Evolutionary conservation across 2,797 vertebrate genomes (phyloP).

Genomic region (Geotrypetes seraphini): DNA sequence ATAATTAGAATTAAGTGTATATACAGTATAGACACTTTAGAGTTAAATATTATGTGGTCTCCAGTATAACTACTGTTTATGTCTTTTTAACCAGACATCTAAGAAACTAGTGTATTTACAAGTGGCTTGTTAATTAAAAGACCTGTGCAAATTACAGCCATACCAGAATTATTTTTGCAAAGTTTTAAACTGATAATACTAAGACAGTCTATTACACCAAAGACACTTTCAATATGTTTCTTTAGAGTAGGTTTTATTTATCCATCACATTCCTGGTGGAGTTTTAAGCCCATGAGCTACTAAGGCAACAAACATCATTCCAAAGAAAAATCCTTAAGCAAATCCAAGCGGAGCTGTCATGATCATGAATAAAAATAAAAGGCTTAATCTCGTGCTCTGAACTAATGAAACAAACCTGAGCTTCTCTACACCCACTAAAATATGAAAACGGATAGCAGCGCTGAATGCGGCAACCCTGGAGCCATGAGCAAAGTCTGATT

Average conservation of each 20-base stretch:
- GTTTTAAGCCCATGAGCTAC: slow-evolving; percentile 16
- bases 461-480: not conserved
- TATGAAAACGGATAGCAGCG: not conserved
- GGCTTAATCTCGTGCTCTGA: slow-evolving; percentile 9
- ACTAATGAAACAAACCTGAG: slow-evolving; percentile 4
- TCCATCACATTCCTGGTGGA: slow-evolving; percentile 21
- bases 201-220: no score
- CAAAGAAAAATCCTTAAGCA: slow-evolving; percentile 15
- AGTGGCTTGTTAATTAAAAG: no score
- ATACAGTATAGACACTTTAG: no score
- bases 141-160: no score
- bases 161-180: no score
- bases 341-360: slow-evolving; percentile 16
- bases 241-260: slow-evolving; percentile 10
- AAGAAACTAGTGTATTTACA: no score
- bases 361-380: slow-evolving; percentile 26
- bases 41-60: no score
- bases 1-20: no score
- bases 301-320: slow-evolving; percentile 14
- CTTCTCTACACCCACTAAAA: not conserved
- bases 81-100: no score
- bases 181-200: no score
- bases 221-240: not conserved
- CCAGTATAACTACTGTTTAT: no score
- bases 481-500: no score